phyloP scores from a whole-genome alignment of 2,113 vertebrate genomes.

The Elanus axillaris region DNA sequence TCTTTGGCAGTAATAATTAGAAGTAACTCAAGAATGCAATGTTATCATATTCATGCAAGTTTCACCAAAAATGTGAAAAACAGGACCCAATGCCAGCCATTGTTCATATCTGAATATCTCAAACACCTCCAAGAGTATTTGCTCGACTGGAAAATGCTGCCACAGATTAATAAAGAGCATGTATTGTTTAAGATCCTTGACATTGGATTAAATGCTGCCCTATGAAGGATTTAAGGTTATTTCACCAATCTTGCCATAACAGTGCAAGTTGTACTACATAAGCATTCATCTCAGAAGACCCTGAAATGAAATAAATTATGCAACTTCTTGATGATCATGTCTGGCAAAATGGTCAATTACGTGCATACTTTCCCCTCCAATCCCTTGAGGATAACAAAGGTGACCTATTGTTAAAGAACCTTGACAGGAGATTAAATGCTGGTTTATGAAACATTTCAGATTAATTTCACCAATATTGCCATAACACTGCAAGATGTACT shows the following conservation, averaged over 20 bases:
- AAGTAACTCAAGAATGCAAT: background rate
- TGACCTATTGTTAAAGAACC: background rate
- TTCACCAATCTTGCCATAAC: background rate
- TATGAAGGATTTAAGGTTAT: background rate
- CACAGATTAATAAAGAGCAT: background rate
- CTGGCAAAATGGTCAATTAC: background rate
- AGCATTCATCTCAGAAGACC: background rate
- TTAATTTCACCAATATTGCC: background rate
- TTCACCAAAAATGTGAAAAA: background rate
- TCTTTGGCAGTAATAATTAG: background rate
- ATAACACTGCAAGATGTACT: background rate
- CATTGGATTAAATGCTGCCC: background rate
- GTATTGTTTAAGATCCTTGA: background rate
- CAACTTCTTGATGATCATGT: background rate
- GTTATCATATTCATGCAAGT: background rate
- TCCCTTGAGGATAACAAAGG: background rate
- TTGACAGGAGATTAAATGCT: background rate
- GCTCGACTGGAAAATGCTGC: background rate
- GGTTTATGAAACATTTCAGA: background rate
- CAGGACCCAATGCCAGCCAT: background rate
- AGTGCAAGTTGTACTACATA: background rate
- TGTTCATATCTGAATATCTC: background rate
- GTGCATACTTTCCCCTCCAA: background rate
- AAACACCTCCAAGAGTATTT: background rate
- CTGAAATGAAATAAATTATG: background rate